Conservation (phyloP, 2,888 invertebrate genomes). For the Julus scandinavius region DNA sequence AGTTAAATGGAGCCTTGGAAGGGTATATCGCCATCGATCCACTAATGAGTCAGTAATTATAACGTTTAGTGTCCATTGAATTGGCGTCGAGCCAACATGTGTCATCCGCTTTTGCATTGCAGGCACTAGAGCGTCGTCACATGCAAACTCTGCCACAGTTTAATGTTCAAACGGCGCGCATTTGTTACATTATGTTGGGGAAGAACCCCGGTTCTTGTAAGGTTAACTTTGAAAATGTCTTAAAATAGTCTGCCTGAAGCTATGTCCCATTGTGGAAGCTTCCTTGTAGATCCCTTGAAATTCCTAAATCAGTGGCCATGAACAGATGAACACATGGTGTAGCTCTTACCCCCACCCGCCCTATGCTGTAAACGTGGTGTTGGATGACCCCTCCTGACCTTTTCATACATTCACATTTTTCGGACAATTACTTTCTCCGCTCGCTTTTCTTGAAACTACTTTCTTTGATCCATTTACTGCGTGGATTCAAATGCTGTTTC, state of each 20-base stretch:
- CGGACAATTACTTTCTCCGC: background rate
- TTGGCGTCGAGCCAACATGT: background rate
- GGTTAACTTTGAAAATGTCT: background rate
- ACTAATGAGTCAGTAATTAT: slow-evolving; percentile 1
- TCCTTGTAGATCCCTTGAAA: background rate
- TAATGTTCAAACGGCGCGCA: background rate
- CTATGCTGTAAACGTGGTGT: background rate
- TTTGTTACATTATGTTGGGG: background rate
- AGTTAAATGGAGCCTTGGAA: background rate
- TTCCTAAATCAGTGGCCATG: background rate
- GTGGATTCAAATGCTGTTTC: too few species aligned
- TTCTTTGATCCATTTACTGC: too few species aligned
- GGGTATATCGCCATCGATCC: slow-evolving; percentile 1
- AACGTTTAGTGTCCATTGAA: background rate
- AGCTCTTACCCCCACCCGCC: background rate
- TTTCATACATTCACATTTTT: background rate
- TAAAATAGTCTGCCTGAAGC: background rate
- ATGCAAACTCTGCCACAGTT: background rate
- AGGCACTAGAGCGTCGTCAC: background rate
- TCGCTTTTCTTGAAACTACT: background rate
- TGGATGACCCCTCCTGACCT: background rate
- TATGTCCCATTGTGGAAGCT: background rate
- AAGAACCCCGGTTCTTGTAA: background rate
- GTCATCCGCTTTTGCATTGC: background rate
- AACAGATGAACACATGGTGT: background rate